Evolutionary conservation across 2,113 vertebrate species (phyloP).

Genomic region (Hippopotamus amphibius): DNA sequence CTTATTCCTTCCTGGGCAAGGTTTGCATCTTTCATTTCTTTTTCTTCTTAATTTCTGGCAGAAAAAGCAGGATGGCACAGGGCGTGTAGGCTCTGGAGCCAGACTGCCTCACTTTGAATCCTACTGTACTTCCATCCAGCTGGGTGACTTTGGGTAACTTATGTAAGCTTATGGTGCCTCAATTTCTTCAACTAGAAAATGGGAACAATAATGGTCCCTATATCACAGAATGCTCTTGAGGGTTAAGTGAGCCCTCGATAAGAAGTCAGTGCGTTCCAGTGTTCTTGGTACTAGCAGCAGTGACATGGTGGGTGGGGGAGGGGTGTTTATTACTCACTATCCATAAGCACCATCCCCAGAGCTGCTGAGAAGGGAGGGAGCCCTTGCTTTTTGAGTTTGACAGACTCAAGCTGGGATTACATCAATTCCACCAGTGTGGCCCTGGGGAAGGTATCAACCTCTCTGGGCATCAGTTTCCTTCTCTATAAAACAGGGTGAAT

Average conservation of each 20-base stretch:
- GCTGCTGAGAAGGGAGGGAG: not conserved
- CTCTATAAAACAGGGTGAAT: not conserved
- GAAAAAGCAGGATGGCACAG: not conserved
- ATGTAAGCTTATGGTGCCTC: not conserved
- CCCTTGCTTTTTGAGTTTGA: not conserved
- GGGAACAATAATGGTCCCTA: not conserved
- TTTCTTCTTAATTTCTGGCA: not conserved
- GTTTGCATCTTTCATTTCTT: not conserved
- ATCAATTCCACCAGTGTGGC: no score
- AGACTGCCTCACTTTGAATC: not conserved
- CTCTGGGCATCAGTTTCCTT: not conserved
- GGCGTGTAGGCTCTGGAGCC: no score
- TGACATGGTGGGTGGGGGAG: rapidly evolving
- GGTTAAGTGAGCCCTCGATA: not conserved
- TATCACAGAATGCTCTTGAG: not conserved
- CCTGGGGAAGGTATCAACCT: not conserved
- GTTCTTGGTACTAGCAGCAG: not conserved
- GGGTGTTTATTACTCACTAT: no score
- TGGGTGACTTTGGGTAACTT: not conserved
- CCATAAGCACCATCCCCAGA: rapidly evolving
- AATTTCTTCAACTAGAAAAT: not conserved
- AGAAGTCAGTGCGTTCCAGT: not conserved
- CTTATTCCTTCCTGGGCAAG: not conserved
- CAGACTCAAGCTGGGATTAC: not conserved
- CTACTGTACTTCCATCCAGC: not conserved